Percentiles rank a stretch among this genome's conserved stretches.
Evolutionary conservation across 2,797 vertebrate genomes (phyloP).

Genomic region (Delichon dasypus): DNA sequence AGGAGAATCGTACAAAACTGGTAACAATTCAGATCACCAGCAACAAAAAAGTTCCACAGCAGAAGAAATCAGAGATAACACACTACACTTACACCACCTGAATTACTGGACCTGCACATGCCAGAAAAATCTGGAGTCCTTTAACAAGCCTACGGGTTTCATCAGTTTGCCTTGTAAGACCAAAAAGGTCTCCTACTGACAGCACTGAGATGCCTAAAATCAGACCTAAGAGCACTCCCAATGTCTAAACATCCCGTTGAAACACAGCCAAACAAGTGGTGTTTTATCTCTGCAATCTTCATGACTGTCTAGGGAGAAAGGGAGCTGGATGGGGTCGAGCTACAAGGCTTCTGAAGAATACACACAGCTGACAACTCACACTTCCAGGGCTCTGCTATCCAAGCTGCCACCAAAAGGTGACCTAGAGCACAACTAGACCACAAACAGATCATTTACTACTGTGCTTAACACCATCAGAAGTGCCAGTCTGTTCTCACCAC

Average conservation of each 20-base stretch:
- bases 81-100: background rate
- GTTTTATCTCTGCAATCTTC: background rate
- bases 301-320: background rate
- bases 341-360: background rate
- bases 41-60: background rate
- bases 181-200: background rate
- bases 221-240: background rate
- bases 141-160: background rate
- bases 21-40: background rate
- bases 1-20: background rate
- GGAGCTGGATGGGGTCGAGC: background rate
- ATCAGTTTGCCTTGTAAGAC: background rate
- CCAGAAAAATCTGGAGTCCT: background rate
- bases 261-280: background rate
- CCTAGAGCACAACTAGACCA: background rate
- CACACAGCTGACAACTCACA: background rate
- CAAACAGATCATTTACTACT: background rate
- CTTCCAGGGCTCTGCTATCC: background rate
- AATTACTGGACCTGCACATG: background rate
- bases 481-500: background rate
- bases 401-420: background rate
- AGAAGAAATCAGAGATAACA: background rate
- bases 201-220: background rate
- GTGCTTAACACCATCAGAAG: background rate
- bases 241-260: background rate